Evolutionary conservation across 2,888 invertebrate genomes (phyloP).

Genomic region (Notocelia uddmanniana): DNA sequence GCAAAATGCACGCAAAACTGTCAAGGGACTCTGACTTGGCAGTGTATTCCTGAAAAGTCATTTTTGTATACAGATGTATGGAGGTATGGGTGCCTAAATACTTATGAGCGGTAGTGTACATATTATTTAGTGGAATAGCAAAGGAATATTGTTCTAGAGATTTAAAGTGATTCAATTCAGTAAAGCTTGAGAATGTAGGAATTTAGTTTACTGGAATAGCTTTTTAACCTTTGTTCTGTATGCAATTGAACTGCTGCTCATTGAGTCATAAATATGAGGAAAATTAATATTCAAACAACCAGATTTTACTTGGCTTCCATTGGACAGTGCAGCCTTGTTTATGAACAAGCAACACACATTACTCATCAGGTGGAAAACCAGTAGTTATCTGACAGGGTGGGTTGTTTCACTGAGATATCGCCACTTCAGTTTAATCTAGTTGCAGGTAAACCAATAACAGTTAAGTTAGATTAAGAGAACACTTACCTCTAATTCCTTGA

Average conservation of each 20-base stretch:
- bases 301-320: neutral
- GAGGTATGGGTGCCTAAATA: no score
- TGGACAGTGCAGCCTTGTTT: no score
- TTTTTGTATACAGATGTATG: no score
- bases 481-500: slow-evolving; percentile 77
- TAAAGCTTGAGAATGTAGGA: neutral
- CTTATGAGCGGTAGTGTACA: no score
- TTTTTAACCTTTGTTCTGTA: slow-evolving; percentile 5
- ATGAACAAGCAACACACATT: no score
- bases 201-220: neutral
- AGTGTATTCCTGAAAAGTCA: no score
- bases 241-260: neutral
- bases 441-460: neutral
- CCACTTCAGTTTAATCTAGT: neutral
- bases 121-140: no score
- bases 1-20: no score
- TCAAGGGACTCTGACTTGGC: no score
- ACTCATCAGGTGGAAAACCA: no score
- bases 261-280: neutral
- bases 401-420: neutral
- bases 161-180: neutral
- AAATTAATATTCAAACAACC: neutral
- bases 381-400: no score
- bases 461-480: slow-evolving; percentile 41
- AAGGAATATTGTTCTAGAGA: no score